A percentile compares a stretch with the other conserved stretches of the same genome.
phyloP scores from a whole-genome alignment of 1,140 invertebrate genomes.

The Contarinia nasturtii region DNA sequence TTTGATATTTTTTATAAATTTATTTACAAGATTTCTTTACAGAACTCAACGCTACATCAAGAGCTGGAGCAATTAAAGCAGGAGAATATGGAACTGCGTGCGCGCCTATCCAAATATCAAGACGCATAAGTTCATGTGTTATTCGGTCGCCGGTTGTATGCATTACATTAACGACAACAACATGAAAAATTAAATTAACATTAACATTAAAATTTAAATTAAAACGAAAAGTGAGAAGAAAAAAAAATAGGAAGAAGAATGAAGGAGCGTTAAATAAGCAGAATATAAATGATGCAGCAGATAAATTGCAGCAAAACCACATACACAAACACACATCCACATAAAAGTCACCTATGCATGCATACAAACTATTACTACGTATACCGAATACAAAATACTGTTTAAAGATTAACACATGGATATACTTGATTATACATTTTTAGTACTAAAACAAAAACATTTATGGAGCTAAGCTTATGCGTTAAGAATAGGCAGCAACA shows the following conservation, averaged over 20 bases:
- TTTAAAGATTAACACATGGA: no score
- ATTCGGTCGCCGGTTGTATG: no score
- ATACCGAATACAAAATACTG: no score
- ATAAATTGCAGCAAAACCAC: neutral
- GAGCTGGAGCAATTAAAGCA: slow-evolving; percentile 75
- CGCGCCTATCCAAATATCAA: slow-evolving; percentile 68
- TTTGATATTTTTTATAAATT: slow-evolving; percentile 3
- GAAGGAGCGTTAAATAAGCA: no score
- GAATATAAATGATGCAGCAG: neutral
- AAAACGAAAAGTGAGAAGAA: neutral
- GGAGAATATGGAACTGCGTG: slow-evolving; percentile 73
- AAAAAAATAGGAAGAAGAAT: no score
- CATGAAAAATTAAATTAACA: slow-evolving; percentile 1
- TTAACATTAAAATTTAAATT: neutral
- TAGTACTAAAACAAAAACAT: no score
- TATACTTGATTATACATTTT: no score
- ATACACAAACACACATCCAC: neutral
- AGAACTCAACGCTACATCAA: slow-evolving; percentile 71
- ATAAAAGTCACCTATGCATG: neutral
- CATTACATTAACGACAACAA: neutral
- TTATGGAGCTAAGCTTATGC: no score
- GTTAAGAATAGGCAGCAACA: no score
- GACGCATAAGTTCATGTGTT: slow-evolving; percentile 39
- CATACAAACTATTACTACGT: neutral
- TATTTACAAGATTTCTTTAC: slow-evolving; percentile 15